Conservation (phyloP, 2,797 vertebrate species). For the Benthosema pterotum region DNA sequence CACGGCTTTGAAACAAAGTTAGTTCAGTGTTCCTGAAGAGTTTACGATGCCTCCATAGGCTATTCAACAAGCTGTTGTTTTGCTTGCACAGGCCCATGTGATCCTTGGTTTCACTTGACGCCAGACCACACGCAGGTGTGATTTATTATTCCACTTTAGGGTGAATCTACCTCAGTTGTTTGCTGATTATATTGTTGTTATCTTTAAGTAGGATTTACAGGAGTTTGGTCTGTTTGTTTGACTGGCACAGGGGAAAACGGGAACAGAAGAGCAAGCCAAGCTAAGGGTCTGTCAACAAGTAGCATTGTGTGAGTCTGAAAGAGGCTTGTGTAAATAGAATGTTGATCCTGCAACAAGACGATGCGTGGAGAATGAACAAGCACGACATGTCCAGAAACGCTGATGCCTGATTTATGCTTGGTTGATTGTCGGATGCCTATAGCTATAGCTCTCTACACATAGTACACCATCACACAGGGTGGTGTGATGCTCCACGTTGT, state of each 20-base stretch:
- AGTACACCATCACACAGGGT: too few relatives aligned
- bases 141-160: neutral
- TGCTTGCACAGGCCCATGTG: conserved; percentile 45
- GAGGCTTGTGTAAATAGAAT: conserved; percentile 33
- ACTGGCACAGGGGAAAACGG: conserved; percentile 7
- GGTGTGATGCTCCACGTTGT: too few relatives aligned
- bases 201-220: neutral
- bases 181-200: neutral
- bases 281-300: conserved; percentile 20
- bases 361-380: neutral
- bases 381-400: neutral
- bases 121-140: conserved; percentile 41
- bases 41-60: conserved; percentile 39
- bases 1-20: conserved; percentile 27
- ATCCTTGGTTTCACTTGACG: conserved; percentile 26
- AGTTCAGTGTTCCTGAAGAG: neutral
- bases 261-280: neutral
- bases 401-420: too few relatives aligned
- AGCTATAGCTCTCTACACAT: too few relatives aligned
- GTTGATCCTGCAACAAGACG: neutral
- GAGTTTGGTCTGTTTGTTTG: conserved; percentile 9
- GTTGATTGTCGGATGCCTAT: too few relatives aligned
- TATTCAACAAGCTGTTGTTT: conserved; percentile 20
- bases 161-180: conserved; percentile 23
- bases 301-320: conserved; percentile 20